Base-by-base conservation (phyloP, 2,888 invertebrate species). In the Drosophila aldrichi region DNA sequence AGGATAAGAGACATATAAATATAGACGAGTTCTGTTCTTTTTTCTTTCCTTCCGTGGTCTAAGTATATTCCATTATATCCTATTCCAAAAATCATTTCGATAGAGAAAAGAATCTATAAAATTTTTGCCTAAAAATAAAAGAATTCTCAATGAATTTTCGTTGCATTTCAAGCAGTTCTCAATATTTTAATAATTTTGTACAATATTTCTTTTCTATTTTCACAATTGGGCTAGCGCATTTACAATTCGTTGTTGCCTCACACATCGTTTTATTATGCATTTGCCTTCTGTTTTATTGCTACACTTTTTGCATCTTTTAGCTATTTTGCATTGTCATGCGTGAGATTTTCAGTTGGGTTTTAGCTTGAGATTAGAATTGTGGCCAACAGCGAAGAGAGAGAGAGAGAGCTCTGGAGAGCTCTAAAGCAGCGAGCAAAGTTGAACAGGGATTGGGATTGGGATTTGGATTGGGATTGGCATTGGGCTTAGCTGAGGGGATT, bases 251-350 rank as follows among this genome's bases (percentile, higher is more conserved):
- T 7, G 3, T 32, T 36, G 10, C 40, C 14, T 32, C 12, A 12
- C 12, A 12, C 12, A 10, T 4, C 4, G 3, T 36, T 76, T 51
- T 57, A 49, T 8, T 12, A 5, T 14, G 18, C 40, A 18, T 40
- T 46, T 14, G 22, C 29, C 57, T 40, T 40, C 43, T 46, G 18
- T 20, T 62, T 59, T 60, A 62, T 65, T 78, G 74, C 62, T 74
- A 58, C 56, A 59, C 44, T 60, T 70, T 46, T 48, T 57, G 75
- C 70, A 70, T 68, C 36, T 22, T 68, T 77, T 63, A 62, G 74
- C 79, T 74, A 64, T 73, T 70, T 63, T 16, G 49, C 60, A 60
- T 55, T 75, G 79, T 63, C 75, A 66, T 66, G 79, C 70, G 44
- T 72, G 63, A 67, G 58, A 59, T 68, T 64, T 68, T 64, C 57